phyloP scores from a whole-genome alignment of 2,888 invertebrate genomes.

The Carcina quercana region DNA sequence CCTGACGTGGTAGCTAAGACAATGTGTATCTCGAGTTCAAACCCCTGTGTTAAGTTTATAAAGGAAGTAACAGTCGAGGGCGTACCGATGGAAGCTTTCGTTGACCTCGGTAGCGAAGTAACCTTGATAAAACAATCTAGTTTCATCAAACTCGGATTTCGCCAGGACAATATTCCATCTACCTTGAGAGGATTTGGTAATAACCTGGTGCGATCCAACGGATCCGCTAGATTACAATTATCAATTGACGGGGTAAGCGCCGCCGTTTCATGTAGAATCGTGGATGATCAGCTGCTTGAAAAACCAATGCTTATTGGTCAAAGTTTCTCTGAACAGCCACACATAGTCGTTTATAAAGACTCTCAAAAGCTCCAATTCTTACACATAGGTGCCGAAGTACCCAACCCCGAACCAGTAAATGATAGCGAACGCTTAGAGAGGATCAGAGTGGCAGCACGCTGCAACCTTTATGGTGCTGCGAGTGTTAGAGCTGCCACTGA shows the following conservation, averaged over 20 bases:
- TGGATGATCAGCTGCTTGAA: conserved; percentile 1
- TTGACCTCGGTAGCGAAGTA: conserved; percentile 14
- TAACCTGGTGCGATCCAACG: conserved; percentile 3
- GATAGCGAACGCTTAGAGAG: background rate
- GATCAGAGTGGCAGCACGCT: conserved; percentile 1
- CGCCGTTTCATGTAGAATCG: conserved; percentile 1
- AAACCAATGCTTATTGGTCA: conserved; percentile 6
- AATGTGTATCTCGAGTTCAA: background rate
- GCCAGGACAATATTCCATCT: background rate
- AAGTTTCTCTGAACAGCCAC: conserved; percentile 6
- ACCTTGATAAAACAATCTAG: conserved; percentile 5
- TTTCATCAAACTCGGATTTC: background rate
- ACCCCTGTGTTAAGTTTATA: conserved; percentile 1
- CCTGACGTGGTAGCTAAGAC: background rate
- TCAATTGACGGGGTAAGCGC: conserved; percentile 2
- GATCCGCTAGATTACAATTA: background rate
- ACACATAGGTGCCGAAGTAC: conserved; percentile 1
- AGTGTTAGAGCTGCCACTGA: conserved; percentile 4
- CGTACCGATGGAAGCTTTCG: conserved; percentile 5
- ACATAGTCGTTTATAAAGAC: conserved; percentile 4
- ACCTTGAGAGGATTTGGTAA: conserved; percentile 3
- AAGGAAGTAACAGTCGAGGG: conserved; percentile 4
- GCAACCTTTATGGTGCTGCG: conserved; percentile 5
- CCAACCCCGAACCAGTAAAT: background rate
- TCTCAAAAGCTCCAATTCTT: conserved; percentile 1